A percentile compares a stretch with the other conserved stretches of the same genome.
Evolutionary conservation across 1,140 invertebrate genomes (phyloP).

Genomic region (Drosophila tristis): DNA sequence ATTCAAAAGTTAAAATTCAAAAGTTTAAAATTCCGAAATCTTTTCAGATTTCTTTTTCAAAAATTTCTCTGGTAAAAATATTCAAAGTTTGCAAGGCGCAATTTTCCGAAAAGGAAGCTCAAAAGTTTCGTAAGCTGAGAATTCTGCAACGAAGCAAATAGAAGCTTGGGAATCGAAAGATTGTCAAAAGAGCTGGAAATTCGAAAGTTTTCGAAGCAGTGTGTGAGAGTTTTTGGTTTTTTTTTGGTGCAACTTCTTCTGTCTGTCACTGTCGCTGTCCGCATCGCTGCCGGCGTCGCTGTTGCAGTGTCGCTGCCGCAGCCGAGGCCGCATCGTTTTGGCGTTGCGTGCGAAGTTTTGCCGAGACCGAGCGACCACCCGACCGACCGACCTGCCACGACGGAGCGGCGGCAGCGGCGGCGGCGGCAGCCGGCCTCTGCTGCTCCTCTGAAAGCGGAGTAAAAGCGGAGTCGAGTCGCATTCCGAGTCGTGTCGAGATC

Average conservation of each 20-base stretch:
- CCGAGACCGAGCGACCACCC: no score
- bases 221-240: no score
- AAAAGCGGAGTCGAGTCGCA: conserved; percentile 27
- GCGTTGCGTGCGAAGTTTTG: neutral
- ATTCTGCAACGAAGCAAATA: neutral
- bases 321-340: neutral
- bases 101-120: neutral
- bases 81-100: no score
- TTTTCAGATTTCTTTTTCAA: no score
- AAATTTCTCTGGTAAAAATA: no score
- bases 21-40: no score
- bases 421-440: conserved; percentile 2
- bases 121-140: neutral
- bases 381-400: no score
- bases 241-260: no score
- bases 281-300: conserved; percentile 4
- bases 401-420: neutral
- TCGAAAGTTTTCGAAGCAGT: no score
- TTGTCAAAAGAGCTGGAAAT: no score
- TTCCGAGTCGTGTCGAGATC: conserved; percentile 72
- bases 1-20: no score
- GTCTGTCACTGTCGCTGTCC: conserved; percentile 16
- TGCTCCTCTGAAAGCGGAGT: conserved; percentile 4
- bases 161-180: no score
- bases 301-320: neutral